Percentiles rank a stretch among this genome's conserved stretches.
Conservation (phyloP, 2,888 invertebrate species). For the Cantharis lateralis region DNA sequence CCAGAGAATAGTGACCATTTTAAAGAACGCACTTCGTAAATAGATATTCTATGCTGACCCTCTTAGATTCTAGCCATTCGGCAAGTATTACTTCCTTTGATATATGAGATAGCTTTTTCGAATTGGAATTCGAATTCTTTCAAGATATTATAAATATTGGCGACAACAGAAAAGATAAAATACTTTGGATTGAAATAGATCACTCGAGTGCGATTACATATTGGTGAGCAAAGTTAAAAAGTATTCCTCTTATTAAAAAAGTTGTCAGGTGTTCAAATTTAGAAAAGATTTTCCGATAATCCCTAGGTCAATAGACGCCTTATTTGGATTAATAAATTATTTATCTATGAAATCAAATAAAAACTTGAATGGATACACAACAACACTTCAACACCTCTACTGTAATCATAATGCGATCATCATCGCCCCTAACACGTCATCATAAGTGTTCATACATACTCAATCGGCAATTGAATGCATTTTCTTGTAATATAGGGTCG, state of each 20-base stretch:
- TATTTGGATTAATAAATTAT: background rate
- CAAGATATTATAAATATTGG: conserved; percentile 42
- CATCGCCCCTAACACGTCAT: conserved; percentile 48
- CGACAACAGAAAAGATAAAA: conserved; percentile 15
- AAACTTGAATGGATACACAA: conserved; percentile 12
- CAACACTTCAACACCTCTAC: conserved; percentile 27
- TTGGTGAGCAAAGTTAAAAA: background rate
- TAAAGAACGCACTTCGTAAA: conserved; percentile 55
- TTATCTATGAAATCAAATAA: conserved; percentile 6
- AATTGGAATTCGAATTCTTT: conserved; percentile 50
- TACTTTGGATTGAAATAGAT: conserved; percentile 23
- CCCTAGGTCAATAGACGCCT: background rate
- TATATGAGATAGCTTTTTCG: conserved; percentile 52
- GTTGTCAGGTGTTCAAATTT: background rate
- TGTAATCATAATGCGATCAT: conserved; percentile 47
- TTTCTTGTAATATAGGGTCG: conserved; percentile 54
- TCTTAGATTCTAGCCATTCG: conserved; percentile 47
- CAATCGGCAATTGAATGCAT: conserved; percentile 55
- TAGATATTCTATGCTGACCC: conserved; percentile 52
- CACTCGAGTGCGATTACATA: conserved; percentile 1
- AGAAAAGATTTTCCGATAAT: background rate
- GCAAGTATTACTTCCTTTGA: conserved; percentile 57
- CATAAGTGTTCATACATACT: conserved; percentile 56
- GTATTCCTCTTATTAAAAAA: background rate
- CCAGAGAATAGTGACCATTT: conserved; percentile 56